A percentile compares a stretch with the other conserved stretches of the same genome.
phyloP scores from a whole-genome alignment of 2,113 vertebrate genomes.

The Ptilonorhynchus violaceus region DNA sequence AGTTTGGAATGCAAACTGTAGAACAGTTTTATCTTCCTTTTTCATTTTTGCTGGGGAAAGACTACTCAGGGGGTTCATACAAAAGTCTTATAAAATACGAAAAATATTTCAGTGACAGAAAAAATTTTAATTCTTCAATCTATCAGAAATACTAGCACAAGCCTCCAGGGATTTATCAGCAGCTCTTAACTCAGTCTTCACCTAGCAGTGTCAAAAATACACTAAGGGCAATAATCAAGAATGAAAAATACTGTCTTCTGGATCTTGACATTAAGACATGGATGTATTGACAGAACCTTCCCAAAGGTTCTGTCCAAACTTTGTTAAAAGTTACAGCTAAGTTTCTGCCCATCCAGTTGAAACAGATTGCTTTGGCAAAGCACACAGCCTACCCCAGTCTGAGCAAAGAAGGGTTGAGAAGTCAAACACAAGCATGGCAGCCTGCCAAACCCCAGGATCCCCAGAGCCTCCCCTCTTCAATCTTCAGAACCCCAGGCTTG shows the following conservation, averaged over 20 bases:
- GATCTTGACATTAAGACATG: background rate
- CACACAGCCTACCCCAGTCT: background rate
- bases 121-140: background rate
- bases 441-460: background rate
- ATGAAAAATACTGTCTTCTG: background rate
- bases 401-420: background rate
- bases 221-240: background rate
- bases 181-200: background rate
- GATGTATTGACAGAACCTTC: background rate
- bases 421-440: background rate
- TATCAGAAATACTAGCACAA: background rate
- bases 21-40: background rate
- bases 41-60: background rate
- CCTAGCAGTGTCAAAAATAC: background rate
- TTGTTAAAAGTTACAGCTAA: background rate
- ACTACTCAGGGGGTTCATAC: background rate
- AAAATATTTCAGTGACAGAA: background rate
- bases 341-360: background rate
- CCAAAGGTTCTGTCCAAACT: background rate
- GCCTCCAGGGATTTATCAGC: background rate
- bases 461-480: background rate
- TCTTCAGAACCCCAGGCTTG: background rate
- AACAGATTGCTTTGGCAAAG: background rate
- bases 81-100: background rate
- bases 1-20: background rate